phyloP scores from a whole-genome alignment of 2,888 invertebrate species.

The Odontocerum albicorne region DNA sequence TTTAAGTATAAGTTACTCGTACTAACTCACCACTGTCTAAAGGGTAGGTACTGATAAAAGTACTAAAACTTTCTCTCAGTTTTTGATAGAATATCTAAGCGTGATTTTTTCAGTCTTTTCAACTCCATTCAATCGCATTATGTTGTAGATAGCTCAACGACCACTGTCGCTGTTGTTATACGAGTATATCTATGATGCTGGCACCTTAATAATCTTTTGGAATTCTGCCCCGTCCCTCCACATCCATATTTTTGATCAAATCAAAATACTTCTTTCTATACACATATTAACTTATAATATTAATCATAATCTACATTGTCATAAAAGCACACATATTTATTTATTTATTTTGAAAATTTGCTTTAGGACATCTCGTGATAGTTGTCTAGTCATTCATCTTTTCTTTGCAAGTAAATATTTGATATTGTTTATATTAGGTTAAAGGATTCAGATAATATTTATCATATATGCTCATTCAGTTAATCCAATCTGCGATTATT shows the following conservation, averaged over 20 bases:
- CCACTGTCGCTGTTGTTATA: too few species aligned
- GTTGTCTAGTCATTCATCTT: background rate
- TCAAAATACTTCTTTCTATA: conserved; percentile 15
- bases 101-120: too few species aligned
- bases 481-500: background rate
- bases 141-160: too few species aligned
- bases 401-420: conserved; percentile 4
- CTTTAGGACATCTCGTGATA: conserved; percentile 6
- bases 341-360: conserved; percentile 8
- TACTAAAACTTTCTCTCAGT: too few species aligned
- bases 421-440: background rate
- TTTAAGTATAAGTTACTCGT: too few species aligned
- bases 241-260: conserved; percentile 22
- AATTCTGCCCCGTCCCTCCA: conserved; percentile 38
- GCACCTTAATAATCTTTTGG: conserved; percentile 71
- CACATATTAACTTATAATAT: conserved; percentile 19
- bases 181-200: conserved; percentile 93
- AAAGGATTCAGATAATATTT: too few species aligned
- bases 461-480: background rate
- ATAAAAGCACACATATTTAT: conserved; percentile 6
- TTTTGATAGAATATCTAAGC: too few species aligned
- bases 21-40: too few species aligned
- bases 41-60: too few species aligned
- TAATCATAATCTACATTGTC: conserved; percentile 20
- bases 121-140: too few species aligned